Evolutionary conservation across 2,797 vertebrate species (phyloP).

Genomic region (Columba guinea): DNA sequence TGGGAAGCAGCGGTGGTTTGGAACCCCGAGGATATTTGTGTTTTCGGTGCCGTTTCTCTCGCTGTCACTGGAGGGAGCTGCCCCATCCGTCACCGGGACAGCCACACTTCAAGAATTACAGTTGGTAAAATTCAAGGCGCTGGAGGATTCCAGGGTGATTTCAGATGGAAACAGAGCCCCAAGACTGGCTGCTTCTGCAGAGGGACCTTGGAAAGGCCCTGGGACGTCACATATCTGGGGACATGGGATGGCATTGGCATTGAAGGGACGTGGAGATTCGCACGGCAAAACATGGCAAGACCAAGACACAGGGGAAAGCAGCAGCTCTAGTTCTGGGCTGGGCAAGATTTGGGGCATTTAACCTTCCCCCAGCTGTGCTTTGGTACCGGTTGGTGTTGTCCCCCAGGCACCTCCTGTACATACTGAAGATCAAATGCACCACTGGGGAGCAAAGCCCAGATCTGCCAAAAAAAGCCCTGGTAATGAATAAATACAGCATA

Average conservation of each 20-base stretch:
- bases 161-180: neutral
- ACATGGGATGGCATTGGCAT: accelerated
- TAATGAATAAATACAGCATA: too few species aligned
- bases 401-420: too few species aligned
- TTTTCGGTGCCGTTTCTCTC: neutral
- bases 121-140: neutral
- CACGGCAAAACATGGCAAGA: neutral
- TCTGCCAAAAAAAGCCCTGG: neutral
- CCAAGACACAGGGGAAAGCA: neutral
- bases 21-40: accelerated
- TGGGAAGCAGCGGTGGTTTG: neutral
- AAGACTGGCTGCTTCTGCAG: neutral
- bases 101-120: accelerated
- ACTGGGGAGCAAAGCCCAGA: neutral
- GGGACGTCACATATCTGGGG: too few species aligned
- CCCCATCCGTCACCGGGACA: accelerated
- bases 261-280: accelerated
- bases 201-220: neutral
- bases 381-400: neutral
- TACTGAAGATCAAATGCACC: neutral
- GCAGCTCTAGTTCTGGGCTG: neutral
- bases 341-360: neutral
- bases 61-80: constrained; percentile 33
- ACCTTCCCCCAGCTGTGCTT: too few species aligned
- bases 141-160: neutral